Evolutionary conservation across 2,888 invertebrate genomes (phyloP), one percentile per base, ranked within the genome.

Genomic region (Brachycybe producta): DNA sequence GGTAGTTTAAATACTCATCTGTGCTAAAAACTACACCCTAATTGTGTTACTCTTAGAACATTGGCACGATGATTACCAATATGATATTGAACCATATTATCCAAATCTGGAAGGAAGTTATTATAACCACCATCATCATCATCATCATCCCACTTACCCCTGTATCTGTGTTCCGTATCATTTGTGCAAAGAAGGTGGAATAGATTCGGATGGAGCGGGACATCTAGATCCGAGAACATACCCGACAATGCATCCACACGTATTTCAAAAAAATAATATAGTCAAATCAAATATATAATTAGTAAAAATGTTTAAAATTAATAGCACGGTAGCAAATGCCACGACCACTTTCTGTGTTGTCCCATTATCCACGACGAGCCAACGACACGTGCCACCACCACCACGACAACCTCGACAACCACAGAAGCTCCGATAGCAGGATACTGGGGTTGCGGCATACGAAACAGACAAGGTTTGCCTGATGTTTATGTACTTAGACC

Each of bases 121-220:
- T 35, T 46, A 35, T 23, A 34, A 34, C 2, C 17, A 17, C 7
- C 27, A 48, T 17, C 30, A 30, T 30, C 8, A 30, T 30, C 39
- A 39, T 28, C 24, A 43, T 2, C 17, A 41, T 28, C 15, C 34
- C 21, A n/a, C 17, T 21, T 43, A 19, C 28, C 43, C 43, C n/a
- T 85, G 83, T 28, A 76, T 77, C 44, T 88, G 88, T 61, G 84
- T 87, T 0, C 77, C 79, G 0, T 82, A 81, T 60, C 85, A 82
- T 63, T 72, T 82, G 11, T 88, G 88, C 61, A 72, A 75, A 32
- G 32, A 54, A 15, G 62, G 65, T 26, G 74, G 77, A 36, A 74
- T 76, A 0, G 73, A 85, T 13, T 77, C 73, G 0, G 80, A 82
- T 59, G 86, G 86, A 0, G 68, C 72, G 1, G 82, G 80, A 5